These are phyloP conservation scores for Drosophila paranaensis DNA, from an alignment of 2,888 invertebrate genomes.

Conservation along the genomic window DNA sequence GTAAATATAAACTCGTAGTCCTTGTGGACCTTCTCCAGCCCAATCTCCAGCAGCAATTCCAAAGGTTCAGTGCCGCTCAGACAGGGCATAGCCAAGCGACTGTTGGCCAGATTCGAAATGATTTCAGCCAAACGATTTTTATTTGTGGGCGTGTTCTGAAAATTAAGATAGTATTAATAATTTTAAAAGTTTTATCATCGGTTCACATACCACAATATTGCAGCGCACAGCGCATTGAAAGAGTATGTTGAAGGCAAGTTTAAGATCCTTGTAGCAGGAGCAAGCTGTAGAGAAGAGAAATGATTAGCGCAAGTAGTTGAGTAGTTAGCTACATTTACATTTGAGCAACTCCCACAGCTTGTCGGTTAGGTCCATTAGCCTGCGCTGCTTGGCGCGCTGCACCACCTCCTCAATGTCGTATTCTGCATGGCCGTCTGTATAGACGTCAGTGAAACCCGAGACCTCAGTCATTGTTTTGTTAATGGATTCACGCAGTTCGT, in stretches of 20 bases:
- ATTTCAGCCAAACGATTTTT: constrained; percentile 84
- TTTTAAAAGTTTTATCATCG: background rate
- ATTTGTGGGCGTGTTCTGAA: constrained; percentile 83
- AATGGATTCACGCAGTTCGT: constrained; percentile 78
- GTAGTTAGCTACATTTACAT: constrained; percentile 65
- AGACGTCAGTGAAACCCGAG: constrained; percentile 67
- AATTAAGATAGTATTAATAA: background rate
- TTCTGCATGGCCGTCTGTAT: constrained; percentile 56
- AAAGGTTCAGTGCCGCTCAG: constrained; percentile 83
- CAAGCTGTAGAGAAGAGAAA: constrained; percentile 66
- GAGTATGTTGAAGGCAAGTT: constrained; percentile 80
- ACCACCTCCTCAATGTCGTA: constrained; percentile 82
- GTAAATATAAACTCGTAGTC: constrained; percentile 84
- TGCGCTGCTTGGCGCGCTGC: constrained; percentile 73
- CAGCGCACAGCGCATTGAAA: constrained; percentile 84
- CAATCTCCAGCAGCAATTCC: constrained; percentile 84
- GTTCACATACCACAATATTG: constrained; percentile 82
- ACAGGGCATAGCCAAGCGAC: constrained; percentile 84
- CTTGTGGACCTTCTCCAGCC: constrained; percentile 83
- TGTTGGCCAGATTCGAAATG: constrained; percentile 83
- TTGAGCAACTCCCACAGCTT: constrained; percentile 83
- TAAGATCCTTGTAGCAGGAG: constrained; percentile 82
- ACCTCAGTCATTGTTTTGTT: constrained; percentile 81
- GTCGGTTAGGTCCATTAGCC: constrained; percentile 82
- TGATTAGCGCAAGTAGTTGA: background rate